phyloP scores from a whole-genome alignment of 2,797 vertebrate genomes.

The Enoplosus armatus region DNA sequence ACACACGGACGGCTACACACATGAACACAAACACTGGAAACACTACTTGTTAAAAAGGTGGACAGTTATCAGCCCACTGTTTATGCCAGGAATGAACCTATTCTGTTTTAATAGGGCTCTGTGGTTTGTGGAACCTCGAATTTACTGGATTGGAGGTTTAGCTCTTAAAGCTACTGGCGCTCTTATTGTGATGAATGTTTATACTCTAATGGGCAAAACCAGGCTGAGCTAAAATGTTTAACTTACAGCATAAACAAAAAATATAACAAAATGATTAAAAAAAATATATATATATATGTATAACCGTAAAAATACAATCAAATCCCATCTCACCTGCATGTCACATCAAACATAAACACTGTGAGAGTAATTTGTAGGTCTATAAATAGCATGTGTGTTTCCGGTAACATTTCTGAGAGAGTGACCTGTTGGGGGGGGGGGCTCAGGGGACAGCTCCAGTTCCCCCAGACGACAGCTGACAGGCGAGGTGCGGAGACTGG shows the following conservation, averaged over 20 bases:
- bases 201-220: neutral
- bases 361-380: slow-evolving; percentile 28
- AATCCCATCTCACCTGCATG: slow-evolving; percentile 6
- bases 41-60: slow-evolving; percentile 37
- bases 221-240: neutral
- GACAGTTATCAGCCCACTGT: slow-evolving; percentile 48
- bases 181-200: slow-evolving; percentile 32
- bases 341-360: slow-evolving; percentile 65
- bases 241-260: neutral
- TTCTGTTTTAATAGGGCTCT: slow-evolving; percentile 58
- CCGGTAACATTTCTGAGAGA: slow-evolving; percentile 77
- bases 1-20: slow-evolving; percentile 5
- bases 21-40: slow-evolving; percentile 28
- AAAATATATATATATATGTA: too few species aligned
- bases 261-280: neutral
- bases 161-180: slow-evolving; percentile 49
- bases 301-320: neutral
- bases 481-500: slow-evolving; percentile 66
- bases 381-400: slow-evolving; percentile 76
- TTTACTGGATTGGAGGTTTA: slow-evolving; percentile 55
- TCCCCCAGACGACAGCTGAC: slow-evolving; percentile 87
- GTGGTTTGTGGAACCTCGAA: slow-evolving; percentile 49
- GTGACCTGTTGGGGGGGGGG: slow-evolving; percentile 49
- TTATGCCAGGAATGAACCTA: slow-evolving; percentile 47
- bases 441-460: slow-evolving; percentile 65